Evolutionary conservation across 2,797 vertebrate species (phyloP).

Genomic region (Champsocephalus gunnari): DNA sequence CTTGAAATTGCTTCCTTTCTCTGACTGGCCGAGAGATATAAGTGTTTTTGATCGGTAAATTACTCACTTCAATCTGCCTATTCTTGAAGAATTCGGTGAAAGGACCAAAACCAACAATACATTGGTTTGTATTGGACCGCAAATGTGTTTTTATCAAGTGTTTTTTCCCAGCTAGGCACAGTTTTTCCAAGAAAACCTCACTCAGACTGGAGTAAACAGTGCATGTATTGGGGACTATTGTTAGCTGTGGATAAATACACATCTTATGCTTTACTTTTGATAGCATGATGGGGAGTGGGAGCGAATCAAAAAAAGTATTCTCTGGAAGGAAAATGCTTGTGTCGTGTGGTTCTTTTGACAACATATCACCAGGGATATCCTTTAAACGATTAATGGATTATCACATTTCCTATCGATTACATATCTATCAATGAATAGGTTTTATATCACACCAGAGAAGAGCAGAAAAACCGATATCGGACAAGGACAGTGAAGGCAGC

Average conservation of each 20-base stretch:
- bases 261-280: not conserved
- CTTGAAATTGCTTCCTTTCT: not conserved
- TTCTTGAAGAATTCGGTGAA: no score
- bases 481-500: constrained; percentile 46
- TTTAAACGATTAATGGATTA: not conserved
- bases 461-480: constrained; percentile 10
- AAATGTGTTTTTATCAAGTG: not conserved
- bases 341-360: not conserved
- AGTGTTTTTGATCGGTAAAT: no score
- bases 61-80: no score
- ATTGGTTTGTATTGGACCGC: not conserved
- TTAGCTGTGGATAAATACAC: not conserved
- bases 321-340: no score
- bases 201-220: not conserved
- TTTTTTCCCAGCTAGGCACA: not conserved
- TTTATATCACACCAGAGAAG: not conserved
- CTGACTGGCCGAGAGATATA: not conserved
- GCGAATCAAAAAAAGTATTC: not conserved
- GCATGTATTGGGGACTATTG: not conserved
- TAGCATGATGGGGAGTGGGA: not conserved
- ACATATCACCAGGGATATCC: not conserved
- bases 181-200: not conserved
- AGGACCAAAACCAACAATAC: not conserved
- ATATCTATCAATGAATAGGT: not conserved
- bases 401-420: not conserved